Percentiles rank a stretch among this genome's conserved stretches.
Evolutionary conservation across 2,113 vertebrate genomes (phyloP).

Genomic region (Laticauda laticaudata): DNA sequence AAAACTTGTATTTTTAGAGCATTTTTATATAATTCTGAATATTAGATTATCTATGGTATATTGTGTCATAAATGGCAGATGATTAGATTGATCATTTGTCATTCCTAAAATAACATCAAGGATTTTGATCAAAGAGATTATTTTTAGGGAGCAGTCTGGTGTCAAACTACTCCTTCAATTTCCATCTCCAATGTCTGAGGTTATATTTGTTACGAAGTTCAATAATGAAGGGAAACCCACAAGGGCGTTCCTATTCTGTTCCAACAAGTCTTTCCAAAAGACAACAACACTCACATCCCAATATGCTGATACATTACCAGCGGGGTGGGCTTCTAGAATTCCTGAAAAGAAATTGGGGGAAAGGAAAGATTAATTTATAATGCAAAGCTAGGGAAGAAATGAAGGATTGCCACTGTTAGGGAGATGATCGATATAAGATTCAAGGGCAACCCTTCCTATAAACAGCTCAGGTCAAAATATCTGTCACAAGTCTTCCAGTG

Average conservation of each 20-base stretch:
- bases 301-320: background rate
- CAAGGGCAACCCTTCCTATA: background rate
- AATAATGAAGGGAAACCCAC: background rate
- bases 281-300: background rate
- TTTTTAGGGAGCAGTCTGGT: background rate
- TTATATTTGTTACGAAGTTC: background rate
- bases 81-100: background rate
- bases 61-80: background rate
- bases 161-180: background rate
- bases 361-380: background rate
- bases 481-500: background rate
- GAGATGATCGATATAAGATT: background rate
- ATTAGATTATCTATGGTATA: background rate
- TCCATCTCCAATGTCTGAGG: background rate
- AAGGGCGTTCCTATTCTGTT: background rate
- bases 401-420: background rate
- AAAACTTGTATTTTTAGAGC: background rate
- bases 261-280: background rate
- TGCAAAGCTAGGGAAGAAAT: background rate
- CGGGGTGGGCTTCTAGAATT: background rate
- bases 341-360: background rate
- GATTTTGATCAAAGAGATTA: background rate
- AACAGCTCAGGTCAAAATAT: background rate
- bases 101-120: background rate
- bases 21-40: background rate